These are phyloP conservation scores for Pogonomyrmex californicus DNA, from an alignment of 1,140 invertebrate genomes.

Conservation along the genomic window DNA sequence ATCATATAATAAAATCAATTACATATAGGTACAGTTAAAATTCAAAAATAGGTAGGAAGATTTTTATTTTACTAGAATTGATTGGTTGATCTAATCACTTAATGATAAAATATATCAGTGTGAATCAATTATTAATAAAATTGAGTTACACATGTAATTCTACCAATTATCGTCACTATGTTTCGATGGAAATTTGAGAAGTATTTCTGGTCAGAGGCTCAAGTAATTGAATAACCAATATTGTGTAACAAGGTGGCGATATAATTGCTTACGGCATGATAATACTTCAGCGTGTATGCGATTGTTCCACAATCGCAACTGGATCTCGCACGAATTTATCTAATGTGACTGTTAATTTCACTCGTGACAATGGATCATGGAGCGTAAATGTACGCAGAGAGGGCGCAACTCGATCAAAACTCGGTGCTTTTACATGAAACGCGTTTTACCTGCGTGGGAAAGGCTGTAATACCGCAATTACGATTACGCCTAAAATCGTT, in stretches of 20 bases:
- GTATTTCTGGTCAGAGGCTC: constrained; percentile 12
- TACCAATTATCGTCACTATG: constrained; percentile 22
- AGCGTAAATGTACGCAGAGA: neutral
- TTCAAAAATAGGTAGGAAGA: constrained; percentile 1
- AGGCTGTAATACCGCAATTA: constrained; percentile 43
- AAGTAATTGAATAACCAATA: neutral
- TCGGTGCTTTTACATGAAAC: neutral
- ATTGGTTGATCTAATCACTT: neutral
- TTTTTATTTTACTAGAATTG: constrained; percentile 9
- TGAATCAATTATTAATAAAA: constrained; percentile 14
- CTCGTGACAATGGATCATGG: neutral
- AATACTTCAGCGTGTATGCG: neutral
- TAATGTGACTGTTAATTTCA: neutral
- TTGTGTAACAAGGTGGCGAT: neutral
- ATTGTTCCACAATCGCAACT: neutral
- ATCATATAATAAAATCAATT: no score
- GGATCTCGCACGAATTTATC: neutral
- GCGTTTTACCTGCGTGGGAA: neutral
- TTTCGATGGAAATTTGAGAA: constrained; percentile 27
- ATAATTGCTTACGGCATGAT: constrained; percentile 1
- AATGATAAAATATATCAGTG: neutral
- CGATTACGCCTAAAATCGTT: constrained; percentile 1
- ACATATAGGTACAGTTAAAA: neutral
- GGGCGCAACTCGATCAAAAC: neutral
- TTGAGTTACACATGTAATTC: constrained; percentile 15